A percentile compares a stretch with the other conserved stretches of the same genome.
Evolutionary conservation across 37 sponge, comb jelly and placozoan species (phyloP).

Genomic region (Tethya wilhelma): DNA sequence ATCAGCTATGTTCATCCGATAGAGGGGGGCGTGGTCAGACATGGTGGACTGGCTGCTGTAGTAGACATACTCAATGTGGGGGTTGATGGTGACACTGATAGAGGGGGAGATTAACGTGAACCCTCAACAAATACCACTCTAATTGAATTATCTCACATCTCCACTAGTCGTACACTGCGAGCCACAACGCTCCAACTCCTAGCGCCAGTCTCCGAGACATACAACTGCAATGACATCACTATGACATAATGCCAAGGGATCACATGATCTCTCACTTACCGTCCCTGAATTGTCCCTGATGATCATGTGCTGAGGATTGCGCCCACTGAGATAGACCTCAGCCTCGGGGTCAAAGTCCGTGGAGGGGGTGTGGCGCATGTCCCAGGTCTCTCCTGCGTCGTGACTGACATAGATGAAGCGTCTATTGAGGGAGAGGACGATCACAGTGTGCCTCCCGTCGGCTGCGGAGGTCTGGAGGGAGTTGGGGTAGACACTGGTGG

Average conservation of each 20-base stretch:
- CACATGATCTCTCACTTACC: slow-evolving; percentile 4
- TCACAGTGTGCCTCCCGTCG: slow-evolving; percentile 7
- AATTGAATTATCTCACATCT: slow-evolving; percentile 16
- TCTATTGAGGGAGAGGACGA: slow-evolving; percentile 41
- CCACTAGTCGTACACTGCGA: slow-evolving; percentile 1
- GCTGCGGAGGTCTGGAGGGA: slow-evolving; percentile 44
- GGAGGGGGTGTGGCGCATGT: slow-evolving; percentile 21
- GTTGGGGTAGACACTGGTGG: slow-evolving; percentile 3
- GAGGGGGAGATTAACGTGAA: neutral
- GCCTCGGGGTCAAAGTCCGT: slow-evolving; percentile 21
- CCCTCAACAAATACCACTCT: neutral
- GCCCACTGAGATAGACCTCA: slow-evolving; percentile 38
- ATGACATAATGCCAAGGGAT: neutral
- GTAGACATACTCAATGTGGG: slow-evolving; percentile 15
- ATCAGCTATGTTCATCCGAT: slow-evolving; percentile 29
- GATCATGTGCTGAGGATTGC: slow-evolving; percentile 29
- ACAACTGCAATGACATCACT: slow-evolving; percentile 20
- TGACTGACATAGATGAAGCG: slow-evolving; percentile 29
- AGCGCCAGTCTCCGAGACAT: slow-evolving; percentile 4
- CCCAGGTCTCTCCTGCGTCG: slow-evolving; percentile 45
- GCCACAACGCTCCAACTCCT: slow-evolving; percentile 13
- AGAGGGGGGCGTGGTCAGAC: slow-evolving; percentile 12
- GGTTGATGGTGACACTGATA: slow-evolving; percentile 1
- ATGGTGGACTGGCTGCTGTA: neutral
- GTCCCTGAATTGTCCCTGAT: neutral